phyloP scores from a whole-genome alignment of 1,140 invertebrate genomes.

The Rhagoletis pomonella region DNA sequence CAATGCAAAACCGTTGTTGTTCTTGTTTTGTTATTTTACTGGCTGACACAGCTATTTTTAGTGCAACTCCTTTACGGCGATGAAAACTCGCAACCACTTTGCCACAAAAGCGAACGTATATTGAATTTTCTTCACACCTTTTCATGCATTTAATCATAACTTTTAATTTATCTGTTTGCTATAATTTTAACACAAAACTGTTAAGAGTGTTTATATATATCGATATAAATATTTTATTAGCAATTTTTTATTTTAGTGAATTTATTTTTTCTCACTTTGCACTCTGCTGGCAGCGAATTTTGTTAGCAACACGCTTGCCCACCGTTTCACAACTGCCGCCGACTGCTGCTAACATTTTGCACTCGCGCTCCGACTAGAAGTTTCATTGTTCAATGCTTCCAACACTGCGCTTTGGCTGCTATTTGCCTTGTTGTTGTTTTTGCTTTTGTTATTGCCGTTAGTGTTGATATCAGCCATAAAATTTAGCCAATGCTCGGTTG shows the following conservation, averaged over 20 bases:
- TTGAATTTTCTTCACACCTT: neutral
- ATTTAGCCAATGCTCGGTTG: neutral
- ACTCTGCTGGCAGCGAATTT: neutral
- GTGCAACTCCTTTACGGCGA: neutral
- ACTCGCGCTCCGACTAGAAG: constrained; percentile 32
- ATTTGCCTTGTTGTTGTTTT: neutral
- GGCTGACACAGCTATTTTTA: neutral
- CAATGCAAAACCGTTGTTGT: neutral
- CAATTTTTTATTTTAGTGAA: neutral
- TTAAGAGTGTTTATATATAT: neutral
- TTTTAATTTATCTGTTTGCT: neutral
- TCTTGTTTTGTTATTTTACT: neutral
- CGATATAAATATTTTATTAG: neutral
- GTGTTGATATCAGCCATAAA: neutral
- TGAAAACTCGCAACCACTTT: constrained; percentile 34
- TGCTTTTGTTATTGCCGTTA: neutral
- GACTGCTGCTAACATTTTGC: neutral
- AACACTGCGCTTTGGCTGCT: neutral
- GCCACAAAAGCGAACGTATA: neutral
- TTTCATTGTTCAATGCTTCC: constrained; percentile 19
- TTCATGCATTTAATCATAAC: neutral
- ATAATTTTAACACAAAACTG: neutral
- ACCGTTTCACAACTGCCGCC: constrained; percentile 42
- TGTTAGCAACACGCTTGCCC: neutral
- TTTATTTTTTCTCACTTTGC: neutral